Base-by-base conservation (phyloP, 2,888 invertebrate genomes). In the Malachius bipustulatus region DNA sequence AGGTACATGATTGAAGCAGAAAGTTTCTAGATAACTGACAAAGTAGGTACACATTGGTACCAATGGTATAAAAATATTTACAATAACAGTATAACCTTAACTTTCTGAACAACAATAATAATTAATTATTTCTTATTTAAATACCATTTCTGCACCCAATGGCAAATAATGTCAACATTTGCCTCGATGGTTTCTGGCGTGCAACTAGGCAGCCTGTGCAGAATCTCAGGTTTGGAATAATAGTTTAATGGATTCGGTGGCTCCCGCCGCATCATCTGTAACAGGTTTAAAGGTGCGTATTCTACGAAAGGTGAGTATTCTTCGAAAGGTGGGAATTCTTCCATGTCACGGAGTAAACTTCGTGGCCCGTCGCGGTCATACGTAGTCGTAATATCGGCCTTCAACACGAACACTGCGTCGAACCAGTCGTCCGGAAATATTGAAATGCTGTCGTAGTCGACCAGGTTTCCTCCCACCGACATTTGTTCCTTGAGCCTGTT, bases 351-450 rank as follows among this genome's bases (percentile, higher is more conserved):
- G 30, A 71, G 70, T 55, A 96, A 96, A 1, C 87, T 88, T 54
- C 94, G 79, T 10, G 70, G 70, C 31, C 71, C 66, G 4, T 97
- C 70, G 47, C 98, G 73, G 56, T 96, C 91, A 63, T 82, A 96
- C 3, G 98, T 68, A 14, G 73, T 62, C 3, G 84, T 83, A 52
- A 91, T 98, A 48, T 87, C 76, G 30, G 93, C 83, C 44, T 89
- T 71, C 16, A 98, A 68, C 0, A 98, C 94, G 66, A 94, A 90
- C 1, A 98, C 87, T 16, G 80, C 81, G 57, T 96, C 89, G 65
- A 97, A 97, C 91, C 93, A 97, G 38, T 93, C 68, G 60, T 96
- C 88, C 0, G 98, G 97, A 67, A 82, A 98, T 56, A 98, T 89
- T 37, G 96, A 97, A 56, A 89, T 87, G 19, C 91, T 82, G 58